Base-by-base conservation (phyloP, 2,888 invertebrate genomes). In the Noctuana brunneofusca region DNA sequence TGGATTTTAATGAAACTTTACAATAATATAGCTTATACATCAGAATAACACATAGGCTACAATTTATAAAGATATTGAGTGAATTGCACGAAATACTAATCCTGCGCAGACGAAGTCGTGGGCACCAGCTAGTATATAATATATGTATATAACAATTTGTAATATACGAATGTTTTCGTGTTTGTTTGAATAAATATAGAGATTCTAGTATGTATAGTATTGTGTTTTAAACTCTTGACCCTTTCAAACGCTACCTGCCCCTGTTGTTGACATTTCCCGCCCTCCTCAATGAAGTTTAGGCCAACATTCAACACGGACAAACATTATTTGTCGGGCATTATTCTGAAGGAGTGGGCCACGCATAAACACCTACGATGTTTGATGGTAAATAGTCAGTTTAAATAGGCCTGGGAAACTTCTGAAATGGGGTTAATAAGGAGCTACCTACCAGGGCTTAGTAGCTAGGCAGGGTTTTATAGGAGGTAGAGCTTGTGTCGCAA, bases 311-410 rank as follows among this genome's bases (percentile, higher is more conserved):
- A 74, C 71, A 68, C 22, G 69, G 64, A 66, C 70, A 77, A 80
- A 78, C 75, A 79, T 72, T 50, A 72, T 75, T 72, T 75, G 71
- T 73, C 75, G 70, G 74, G 71, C 75, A 76, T 77, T 75, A 77
- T 73, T 69, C 68, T 69, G 69, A 70, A 74, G 76, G 74, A 76
- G 78, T 75, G 79, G 79, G 76, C 78, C 75, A 80, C 83, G 78
- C 73, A 68, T 81, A 81, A 78, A 84, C 87, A 87, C 87, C 87
- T 86, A 78, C 80, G 70, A 72, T 81, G 75, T 82, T 83, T 82
- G 71, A 52, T 70, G 73, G 75, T 74, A 86, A 86, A 87, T 74
- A 84, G 64, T 64, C 71, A 53, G 20, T 30, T n/a, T 20, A 43
- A 59, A 57, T 14, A 48, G 3, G 30, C 52, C 52, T 59, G 59